Conservation (phyloP, 1,140 invertebrate genomes). For the Acyrthosiphon pisum region DNA sequence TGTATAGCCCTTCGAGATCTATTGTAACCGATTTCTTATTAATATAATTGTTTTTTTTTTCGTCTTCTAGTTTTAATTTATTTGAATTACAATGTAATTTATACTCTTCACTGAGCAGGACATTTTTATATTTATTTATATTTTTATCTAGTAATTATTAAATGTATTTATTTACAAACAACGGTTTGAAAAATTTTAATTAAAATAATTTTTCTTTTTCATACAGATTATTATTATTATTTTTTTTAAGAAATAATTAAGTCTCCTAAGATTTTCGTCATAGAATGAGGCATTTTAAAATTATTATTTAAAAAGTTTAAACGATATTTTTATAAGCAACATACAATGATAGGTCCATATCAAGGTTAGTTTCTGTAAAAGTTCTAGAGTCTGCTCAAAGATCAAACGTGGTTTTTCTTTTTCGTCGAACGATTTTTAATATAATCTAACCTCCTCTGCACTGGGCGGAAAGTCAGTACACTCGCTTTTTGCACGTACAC, state of each 20-base stretch:
- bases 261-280: background rate
- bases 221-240: background rate
- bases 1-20: background rate
- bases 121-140: background rate
- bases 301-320: background rate
- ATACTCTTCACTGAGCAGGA: background rate
- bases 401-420: too few relatives aligned
- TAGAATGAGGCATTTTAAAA: background rate
- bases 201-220: too few relatives aligned
- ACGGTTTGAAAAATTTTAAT: background rate
- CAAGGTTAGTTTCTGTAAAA: background rate
- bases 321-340: background rate
- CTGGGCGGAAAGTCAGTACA: background rate
- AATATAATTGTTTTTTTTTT: background rate
- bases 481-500: background rate
- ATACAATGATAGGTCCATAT: background rate
- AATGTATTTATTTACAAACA: background rate
- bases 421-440: too few relatives aligned
- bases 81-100: too few relatives aligned
- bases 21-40: background rate
- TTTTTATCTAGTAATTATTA: background rate
- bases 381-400: too few relatives aligned
- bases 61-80: background rate
- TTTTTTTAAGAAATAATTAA: background rate
- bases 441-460: too few relatives aligned